Evolutionary conservation across 1,140 invertebrate genomes (phyloP), one percentile per base, ranked within the genome.

Genomic region (Drosophila busckii): DNA sequence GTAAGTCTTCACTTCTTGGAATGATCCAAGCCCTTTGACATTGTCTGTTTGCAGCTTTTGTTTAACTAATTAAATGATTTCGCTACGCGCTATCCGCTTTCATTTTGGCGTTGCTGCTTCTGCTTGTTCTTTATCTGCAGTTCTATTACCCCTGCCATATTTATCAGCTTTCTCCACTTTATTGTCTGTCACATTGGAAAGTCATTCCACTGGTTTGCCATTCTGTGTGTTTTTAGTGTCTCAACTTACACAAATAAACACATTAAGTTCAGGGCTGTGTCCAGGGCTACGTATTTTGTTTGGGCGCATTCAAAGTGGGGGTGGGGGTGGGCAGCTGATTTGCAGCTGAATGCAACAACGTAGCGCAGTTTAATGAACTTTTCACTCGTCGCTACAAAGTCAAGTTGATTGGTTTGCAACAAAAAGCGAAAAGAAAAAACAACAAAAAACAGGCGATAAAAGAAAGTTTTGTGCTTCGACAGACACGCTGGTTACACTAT

Each of bases 201-300:
- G 37, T 52, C 46, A 64, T 64, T 68, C 52, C 23, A 59, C 6
- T 41, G 17, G 25, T 12, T 37, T 46, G 25, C 5, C 38, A 26
- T 38, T 54, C 45, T 29, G 34, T 29, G 8, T 48, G 15, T 40
- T 62, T 66, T 66, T 46, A 50, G 40, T 56, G 52, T 28, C 53
- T 67, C 60, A 59, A 59, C 35, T 68, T 68, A 59, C 64, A 68
- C 42, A 59, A 64, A 64, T 64, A 46, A 64, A 68, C 64, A 63
- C 54, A 64, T 67, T 64, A 58, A 44, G 64, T 53, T 59, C 35
- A 45, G 28, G 12, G 40, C 16, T 40, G 41, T 32, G n/a, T 13
- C 26, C 10, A 15, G 28, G 12, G 8, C 4, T 13, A 23, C 12
- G 23, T 22, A 10, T 32, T n/a, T 5, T 35, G 20, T 20, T 12